Evolutionary conservation across 2,888 invertebrate species (phyloP).

Genomic region (Apodemia mormo): DNA sequence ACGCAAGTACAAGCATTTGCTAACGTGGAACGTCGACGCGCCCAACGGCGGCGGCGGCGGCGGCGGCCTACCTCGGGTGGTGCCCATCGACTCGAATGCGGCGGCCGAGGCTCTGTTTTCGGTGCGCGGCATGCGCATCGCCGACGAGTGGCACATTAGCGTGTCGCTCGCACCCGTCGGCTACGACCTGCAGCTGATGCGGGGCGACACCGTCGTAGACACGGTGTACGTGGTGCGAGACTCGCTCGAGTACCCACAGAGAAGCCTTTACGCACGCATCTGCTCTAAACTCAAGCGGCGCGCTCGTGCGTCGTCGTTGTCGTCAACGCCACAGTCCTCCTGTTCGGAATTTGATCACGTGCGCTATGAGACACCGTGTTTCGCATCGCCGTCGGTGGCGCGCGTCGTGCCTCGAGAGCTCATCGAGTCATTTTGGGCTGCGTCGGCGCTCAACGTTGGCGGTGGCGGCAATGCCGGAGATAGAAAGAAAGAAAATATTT

Average conservation of each 20-base stretch:
- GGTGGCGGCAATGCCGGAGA: neutral
- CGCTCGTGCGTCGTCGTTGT: neutral
- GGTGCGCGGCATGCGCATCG: too few species aligned
- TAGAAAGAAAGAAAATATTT: too few species aligned
- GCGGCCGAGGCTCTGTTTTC: too few species aligned
- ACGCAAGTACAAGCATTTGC: slow-evolving; percentile 22
- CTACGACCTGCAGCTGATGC: too few species aligned
- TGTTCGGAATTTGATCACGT: slow-evolving; percentile 18
- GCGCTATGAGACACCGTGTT: slow-evolving; percentile 22
- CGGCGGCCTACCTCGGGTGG: too few species aligned
- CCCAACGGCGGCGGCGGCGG: too few species aligned
- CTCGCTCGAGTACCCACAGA: slow-evolving; percentile 23
- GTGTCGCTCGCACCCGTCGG: too few species aligned
- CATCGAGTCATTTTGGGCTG: slow-evolving; percentile 18
- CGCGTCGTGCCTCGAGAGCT: slow-evolving; percentile 20
- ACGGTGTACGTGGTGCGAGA: slow-evolving; percentile 22
- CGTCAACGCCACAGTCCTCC: too few species aligned
- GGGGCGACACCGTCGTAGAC: slow-evolving; percentile 7
- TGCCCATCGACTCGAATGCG: too few species aligned
- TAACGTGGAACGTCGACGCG: slow-evolving; percentile 19
- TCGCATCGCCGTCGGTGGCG: neutral
- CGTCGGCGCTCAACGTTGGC: neutral
- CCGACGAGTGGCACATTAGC: too few species aligned
- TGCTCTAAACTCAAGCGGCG: slow-evolving; percentile 10
- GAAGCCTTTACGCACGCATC: slow-evolving; percentile 20